phyloP scores from a whole-genome alignment of 2,888 invertebrate genomes.

The Aphidius colemani region DNA sequence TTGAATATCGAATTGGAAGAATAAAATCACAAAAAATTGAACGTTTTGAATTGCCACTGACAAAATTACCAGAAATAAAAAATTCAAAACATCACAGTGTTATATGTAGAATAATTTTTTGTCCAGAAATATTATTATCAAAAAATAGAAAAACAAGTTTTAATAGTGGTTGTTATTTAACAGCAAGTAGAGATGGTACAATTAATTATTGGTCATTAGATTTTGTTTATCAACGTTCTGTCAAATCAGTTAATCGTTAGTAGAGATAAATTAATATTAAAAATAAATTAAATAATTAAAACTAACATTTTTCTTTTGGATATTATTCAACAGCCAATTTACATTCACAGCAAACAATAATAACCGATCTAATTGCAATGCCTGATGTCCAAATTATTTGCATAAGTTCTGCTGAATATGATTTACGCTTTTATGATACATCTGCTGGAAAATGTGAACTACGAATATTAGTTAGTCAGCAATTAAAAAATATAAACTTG shows the following conservation, averaged over 20 bases:
- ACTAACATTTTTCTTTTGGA: neutral
- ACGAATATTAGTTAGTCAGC: slow-evolving; percentile 66
- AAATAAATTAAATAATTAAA: neutral
- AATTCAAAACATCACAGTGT: slow-evolving; percentile 74
- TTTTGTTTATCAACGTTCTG: slow-evolving; percentile 69
- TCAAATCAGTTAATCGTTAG: slow-evolving; percentile 70
- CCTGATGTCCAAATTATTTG: slow-evolving; percentile 80
- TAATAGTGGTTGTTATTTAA: slow-evolving; percentile 73
- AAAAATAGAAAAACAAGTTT: slow-evolving; percentile 66
- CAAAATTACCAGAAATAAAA: slow-evolving; percentile 64
- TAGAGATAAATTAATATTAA: neutral
- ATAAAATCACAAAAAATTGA: slow-evolving; percentile 66
- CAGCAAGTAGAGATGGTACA: slow-evolving; percentile 76
- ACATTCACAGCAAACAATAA: slow-evolving; percentile 71
- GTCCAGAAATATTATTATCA: slow-evolving; percentile 64
- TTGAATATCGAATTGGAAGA: slow-evolving; percentile 74
- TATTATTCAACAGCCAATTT: slow-evolving; percentile 61
- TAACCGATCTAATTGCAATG: slow-evolving; percentile 74
- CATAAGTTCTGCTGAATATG: slow-evolving; percentile 77
- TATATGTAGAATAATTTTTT: slow-evolving; percentile 69
- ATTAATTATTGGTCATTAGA: slow-evolving; percentile 80
- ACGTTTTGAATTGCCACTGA: slow-evolving; percentile 69
- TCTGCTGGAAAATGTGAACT: slow-evolving; percentile 75
- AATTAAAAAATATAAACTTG: no score
- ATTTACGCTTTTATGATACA: slow-evolving; percentile 80